These are phyloP conservation scores for Euplexia lucipara DNA, from an alignment of 2,888 invertebrate genomes.

Conservation along the genomic window DNA sequence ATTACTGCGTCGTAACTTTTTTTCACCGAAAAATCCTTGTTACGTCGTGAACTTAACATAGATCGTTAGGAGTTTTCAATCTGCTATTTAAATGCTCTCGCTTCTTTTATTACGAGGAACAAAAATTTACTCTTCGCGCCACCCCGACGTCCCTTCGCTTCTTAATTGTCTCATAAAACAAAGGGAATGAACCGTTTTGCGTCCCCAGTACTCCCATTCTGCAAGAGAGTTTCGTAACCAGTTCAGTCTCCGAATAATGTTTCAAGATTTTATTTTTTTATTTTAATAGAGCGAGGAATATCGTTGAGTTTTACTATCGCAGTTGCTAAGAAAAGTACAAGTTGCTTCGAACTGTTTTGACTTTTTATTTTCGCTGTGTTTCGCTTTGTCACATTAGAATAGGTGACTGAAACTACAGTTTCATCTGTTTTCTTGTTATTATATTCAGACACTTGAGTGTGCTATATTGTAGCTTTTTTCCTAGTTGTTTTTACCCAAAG, in stretches of 20 bases:
- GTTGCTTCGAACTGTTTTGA: slow-evolving; percentile 46
- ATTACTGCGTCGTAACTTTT: slow-evolving; percentile 64
- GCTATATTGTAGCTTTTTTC: not conserved
- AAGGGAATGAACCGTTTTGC: slow-evolving; percentile 81
- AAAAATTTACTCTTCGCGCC: slow-evolving; percentile 79
- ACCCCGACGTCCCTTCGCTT: slow-evolving; percentile 75
- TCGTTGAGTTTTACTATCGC: slow-evolving; percentile 56
- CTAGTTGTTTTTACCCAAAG: slow-evolving; percentile 13
- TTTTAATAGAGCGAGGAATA: slow-evolving; percentile 52
- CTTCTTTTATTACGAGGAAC: slow-evolving; percentile 78
- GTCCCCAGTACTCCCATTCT: slow-evolving; percentile 72
- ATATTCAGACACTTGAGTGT: slow-evolving; percentile 31
- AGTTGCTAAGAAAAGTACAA: slow-evolving; percentile 53
- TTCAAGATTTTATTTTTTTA: slow-evolving; percentile 64
- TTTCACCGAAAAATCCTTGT: slow-evolving; percentile 68
- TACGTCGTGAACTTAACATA: slow-evolving; percentile 73
- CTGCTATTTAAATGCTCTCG: slow-evolving; percentile 79
- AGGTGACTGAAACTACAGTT: slow-evolving; percentile 47
- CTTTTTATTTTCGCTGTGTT: slow-evolving; percentile 15
- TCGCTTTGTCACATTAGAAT: slow-evolving; percentile 44
- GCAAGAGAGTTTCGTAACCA: slow-evolving; percentile 71
- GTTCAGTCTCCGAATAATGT: slow-evolving; percentile 67
- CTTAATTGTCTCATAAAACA: slow-evolving; percentile 86
- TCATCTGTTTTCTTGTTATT: slow-evolving; percentile 43
- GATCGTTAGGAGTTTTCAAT: slow-evolving; percentile 81